These are phyloP conservation scores for Melanerpes formicivorus DNA, from an alignment of 2,113 vertebrate genomes.

Conservation along the genomic window DNA sequence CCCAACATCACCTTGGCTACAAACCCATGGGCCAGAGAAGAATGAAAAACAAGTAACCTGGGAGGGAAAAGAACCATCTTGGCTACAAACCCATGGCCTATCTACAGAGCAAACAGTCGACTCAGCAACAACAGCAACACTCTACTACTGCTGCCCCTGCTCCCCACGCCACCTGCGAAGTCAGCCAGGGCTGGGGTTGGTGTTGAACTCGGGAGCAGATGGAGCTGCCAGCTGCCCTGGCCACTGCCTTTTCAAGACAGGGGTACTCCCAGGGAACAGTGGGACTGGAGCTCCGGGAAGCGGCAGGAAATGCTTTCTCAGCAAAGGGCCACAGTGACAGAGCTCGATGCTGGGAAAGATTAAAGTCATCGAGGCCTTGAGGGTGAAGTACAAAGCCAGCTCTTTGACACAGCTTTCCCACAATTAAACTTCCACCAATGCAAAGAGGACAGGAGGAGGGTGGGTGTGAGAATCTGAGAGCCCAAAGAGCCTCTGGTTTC, in stretches of 20 bases:
- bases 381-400: constrained; percentile 47
- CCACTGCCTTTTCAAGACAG: background rate
- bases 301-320: constrained; percentile 6
- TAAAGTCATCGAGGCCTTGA: constrained; percentile 32
- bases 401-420: constrained; percentile 14
- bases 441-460: background rate
- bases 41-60: background rate
- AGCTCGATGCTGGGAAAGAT: background rate
- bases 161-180: rapidly evolving
- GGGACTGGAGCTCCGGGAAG: background rate
- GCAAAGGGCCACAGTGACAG: background rate
- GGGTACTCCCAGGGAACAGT: background rate
- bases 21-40: background rate
- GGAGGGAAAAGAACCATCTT: background rate
- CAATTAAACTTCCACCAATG: background rate
- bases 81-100: background rate
- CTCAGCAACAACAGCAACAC: background rate
- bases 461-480: background rate
- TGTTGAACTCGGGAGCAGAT: background rate
- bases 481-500: background rate
- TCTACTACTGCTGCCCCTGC: background rate
- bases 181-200: rapidly evolving
- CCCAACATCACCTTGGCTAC: background rate
- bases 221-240: background rate
- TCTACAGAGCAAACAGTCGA: background rate